Base-by-base conservation (phyloP, 2,113 vertebrate genomes). In the Phalacrocorax brasilianus region DNA sequence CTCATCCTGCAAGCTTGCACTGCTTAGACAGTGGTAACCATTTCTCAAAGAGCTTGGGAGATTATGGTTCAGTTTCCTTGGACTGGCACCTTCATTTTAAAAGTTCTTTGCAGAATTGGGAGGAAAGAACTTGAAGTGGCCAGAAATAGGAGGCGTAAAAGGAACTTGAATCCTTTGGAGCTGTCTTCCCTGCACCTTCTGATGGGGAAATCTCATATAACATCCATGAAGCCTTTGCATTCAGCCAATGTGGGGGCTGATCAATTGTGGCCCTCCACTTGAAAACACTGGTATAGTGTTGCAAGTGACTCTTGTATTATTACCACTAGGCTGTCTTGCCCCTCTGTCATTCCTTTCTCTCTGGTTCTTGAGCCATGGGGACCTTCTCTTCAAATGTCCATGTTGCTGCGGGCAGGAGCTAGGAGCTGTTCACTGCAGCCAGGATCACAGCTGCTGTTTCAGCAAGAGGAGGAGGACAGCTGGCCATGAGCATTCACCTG, bases 311-410 rank as follows among this genome's bases (percentile, higher is more conserved):
- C 45, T 13, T 42, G 26, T 42, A 45, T 32, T 47, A 3, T 15
- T 70, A 17, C 22, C 12, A 7, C 6, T 40, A 14, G 13, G 32
- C 38, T 59, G 23, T 14, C 49, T n/a, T 16, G 14, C 28, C 40
- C 22, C 13, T 79, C 52, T 47, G 13, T 15, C 45, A 9, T 30
- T 89, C 21, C 21, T 55, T 86, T 56, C 27, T 61, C 40, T 74
- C 32, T 0, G 0, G 1, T 42, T 83, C 55, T 83, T 27, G 27
- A 42, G 53, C 66, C 27, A 1, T 33, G 45, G 24, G 21, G 24
- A 61, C 7, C 13, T 32, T 19, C 35, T 38, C 35, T 44, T 56
- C 19, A 33, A 24, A 33, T 44, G 24, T 24, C 70, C 2, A 0
- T 9, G 2, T 35, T 59, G 53, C 52, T 53, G 28, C 2, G 2